Percentiles rank a stretch among this genome's conserved stretches.
Conservation (phyloP, 2,888 invertebrate species). For the Limulus polyphemus region DNA sequence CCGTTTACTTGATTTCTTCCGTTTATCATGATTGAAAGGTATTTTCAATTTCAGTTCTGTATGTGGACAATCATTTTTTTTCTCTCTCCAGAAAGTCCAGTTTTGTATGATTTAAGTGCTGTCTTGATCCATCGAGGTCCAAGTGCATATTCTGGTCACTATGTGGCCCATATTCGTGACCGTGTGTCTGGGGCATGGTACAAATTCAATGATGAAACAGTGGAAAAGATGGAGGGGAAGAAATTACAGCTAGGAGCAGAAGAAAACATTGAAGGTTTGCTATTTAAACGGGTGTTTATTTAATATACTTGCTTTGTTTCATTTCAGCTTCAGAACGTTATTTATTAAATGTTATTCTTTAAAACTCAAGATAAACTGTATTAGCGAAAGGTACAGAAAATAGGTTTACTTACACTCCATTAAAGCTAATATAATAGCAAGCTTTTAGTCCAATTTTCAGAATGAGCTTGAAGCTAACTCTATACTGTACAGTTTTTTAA, state of each 20-base stretch:
- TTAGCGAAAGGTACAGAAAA: no score
- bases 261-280: not conserved
- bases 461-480: no score
- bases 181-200: conserved; percentile 46
- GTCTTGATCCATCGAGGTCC: conserved; percentile 53
- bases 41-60: not conserved
- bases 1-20: conserved; percentile 9
- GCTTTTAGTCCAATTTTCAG: no score
- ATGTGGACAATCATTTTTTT: no score
- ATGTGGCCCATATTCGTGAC: conserved; percentile 40
- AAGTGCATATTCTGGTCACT: conserved; percentile 53
- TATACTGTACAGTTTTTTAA: no score
- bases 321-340: not conserved
- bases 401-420: no score
- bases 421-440: no score
- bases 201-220: conserved; percentile 49
- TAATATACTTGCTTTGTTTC: conserved; percentile 1
- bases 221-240: conserved; percentile 37
- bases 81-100: conserved; percentile 6
- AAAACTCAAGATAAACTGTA: no score
- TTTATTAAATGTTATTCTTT: no score
- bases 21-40: conserved; percentile 4
- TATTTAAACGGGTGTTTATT: not conserved
- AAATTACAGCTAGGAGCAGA: conserved; percentile 37
- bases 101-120: conserved; percentile 47